Conservation (phyloP, 2,888 invertebrate species). For the Leptura quadrifasciata region DNA sequence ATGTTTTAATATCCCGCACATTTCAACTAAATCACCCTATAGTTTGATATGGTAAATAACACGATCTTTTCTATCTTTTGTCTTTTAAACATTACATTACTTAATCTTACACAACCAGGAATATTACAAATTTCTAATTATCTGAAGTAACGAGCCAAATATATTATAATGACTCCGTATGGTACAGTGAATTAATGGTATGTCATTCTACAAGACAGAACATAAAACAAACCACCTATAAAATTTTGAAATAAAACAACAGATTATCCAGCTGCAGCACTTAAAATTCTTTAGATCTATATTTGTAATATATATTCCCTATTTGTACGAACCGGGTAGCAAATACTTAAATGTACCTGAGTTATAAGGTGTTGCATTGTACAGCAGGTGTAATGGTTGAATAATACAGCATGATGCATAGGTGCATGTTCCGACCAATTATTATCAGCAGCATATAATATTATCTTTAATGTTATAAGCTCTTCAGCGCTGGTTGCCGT, state of each 20-base stretch:
- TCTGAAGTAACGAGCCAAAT: neutral
- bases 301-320: conserved; percentile 23
- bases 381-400: conserved; percentile 26
- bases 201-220: conserved; percentile 9
- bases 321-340: conserved; percentile 30
- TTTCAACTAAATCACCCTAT: too few species aligned
- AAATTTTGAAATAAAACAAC: neutral
- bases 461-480: conserved; percentile 10
- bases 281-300: conserved; percentile 30
- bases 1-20: too few species aligned
- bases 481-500: neutral
- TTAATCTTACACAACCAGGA: too few species aligned
- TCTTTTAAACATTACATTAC: too few species aligned
- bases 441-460: conserved; percentile 15
- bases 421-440: conserved; percentile 26
- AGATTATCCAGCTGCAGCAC: conserved; percentile 17
- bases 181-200: conserved; percentile 10
- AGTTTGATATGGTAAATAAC: too few species aligned
- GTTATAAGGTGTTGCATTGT: conserved; percentile 24
- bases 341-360: conserved; percentile 18
- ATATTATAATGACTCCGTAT: neutral
- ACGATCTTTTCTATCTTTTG: too few species aligned
- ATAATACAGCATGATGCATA: conserved; percentile 19
- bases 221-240: conserved; percentile 10
- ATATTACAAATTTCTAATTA: neutral